Base-by-base conservation (phyloP, 1,140 invertebrate species). In the Cyclargus thomasi region DNA sequence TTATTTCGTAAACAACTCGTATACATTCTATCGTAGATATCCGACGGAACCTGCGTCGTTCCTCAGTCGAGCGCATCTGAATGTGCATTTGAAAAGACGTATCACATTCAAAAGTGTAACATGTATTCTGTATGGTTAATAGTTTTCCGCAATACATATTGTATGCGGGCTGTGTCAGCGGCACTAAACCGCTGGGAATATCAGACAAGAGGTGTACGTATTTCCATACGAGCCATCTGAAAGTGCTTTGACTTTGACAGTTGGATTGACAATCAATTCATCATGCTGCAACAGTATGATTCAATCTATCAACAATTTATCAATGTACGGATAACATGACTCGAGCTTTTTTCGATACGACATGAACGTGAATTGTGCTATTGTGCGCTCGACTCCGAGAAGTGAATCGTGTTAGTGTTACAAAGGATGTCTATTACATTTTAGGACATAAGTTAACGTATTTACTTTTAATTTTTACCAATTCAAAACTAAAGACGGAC, bases 231-330 rank as follows among this genome's bases (percentile, higher is more conserved):
- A 23, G 23, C 23, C 16, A 55, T 55, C 53, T 29, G 23, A 65
- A 21, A 65, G 23, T 55, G 55, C 53, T 57, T 57, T 55, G 21
- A n/a, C 53, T 57, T 18, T 55, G 64, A 65, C 64, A 65, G 64
- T 16, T 57, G 53, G 64, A 65, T 65, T 65, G 64, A 65, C 64
- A 55, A 59, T 6, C 53, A 59, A 65, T 65, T 55, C 18, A 55
- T 65, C 64, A 65, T 35, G 64, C 18, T 35, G 23, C 29, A 57
- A 59, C 55, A 20, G 55, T 59, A 20, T 57, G 35, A 66, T 35
- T 55, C 53, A 55, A 35, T 36, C 23, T n/a, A 35, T 57, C 17
- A 10, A 55, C 20, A 8, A 20, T 20, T 57, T 35, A 22, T 23
- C 53, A 17, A 16, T 55, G 39, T 47, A 47, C 39, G 14, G 39